These are phyloP conservation scores for Thamnophis elegans DNA, from an alignment of 2,797 vertebrate species.

Conservation along the genomic window DNA sequence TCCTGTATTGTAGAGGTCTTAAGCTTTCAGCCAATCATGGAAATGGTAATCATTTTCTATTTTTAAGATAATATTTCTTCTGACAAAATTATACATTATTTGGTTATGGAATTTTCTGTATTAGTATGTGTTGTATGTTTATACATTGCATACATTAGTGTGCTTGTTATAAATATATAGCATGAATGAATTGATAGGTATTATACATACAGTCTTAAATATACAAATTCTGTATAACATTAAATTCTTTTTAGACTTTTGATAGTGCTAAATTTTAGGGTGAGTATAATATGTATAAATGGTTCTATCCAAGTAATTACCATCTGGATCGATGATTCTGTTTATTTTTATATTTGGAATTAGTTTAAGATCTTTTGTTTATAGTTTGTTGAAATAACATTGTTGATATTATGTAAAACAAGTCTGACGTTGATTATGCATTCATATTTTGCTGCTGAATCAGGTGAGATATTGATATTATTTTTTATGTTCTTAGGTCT, in stretches of 20 bases:
- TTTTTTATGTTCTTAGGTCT: slow-evolving; percentile 7
- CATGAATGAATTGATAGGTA: background rate
- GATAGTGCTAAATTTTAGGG: background rate
- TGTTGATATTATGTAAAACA: background rate
- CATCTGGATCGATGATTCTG: background rate
- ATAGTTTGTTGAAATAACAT: background rate
- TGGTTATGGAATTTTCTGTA: background rate
- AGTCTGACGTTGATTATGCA: background rate
- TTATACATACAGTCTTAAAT: background rate
- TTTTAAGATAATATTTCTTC: background rate
- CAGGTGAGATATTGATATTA: background rate
- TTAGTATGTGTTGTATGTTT: background rate
- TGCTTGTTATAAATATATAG: too few species aligned
- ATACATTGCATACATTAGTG: background rate
- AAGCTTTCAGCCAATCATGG: background rate
- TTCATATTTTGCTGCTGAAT: slow-evolving; percentile 39
- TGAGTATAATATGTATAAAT: background rate
- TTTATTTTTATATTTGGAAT: background rate
- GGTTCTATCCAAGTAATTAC: background rate
- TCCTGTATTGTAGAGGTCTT: background rate
- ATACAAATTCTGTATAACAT: background rate
- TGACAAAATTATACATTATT: background rate
- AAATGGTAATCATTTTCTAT: background rate
- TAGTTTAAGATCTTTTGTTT: background rate
- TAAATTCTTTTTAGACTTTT: background rate